Percentiles rank a stretch among this genome's conserved stretches.
Evolutionary conservation across 2,113 vertebrate species (phyloP).

Genomic region (Halcyon malimbica): DNA sequence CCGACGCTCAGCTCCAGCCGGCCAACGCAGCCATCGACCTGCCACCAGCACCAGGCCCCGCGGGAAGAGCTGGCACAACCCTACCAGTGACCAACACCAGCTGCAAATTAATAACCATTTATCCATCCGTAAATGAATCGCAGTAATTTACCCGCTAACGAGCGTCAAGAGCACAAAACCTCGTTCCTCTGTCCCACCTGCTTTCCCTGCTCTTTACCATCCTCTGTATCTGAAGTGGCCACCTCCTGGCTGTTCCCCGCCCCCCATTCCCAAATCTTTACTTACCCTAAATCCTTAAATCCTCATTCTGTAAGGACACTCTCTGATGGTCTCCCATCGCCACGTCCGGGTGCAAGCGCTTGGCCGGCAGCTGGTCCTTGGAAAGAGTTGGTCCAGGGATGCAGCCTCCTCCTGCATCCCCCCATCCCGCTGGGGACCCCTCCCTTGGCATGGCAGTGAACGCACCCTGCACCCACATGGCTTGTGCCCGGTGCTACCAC

Average conservation of each 20-base stretch:
- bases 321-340: accelerated
- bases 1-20: background rate
- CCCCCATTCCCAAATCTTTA: background rate
- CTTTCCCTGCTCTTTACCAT: background rate
- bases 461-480: background rate
- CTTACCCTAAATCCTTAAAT: background rate
- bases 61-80: background rate
- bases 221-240: accelerated
- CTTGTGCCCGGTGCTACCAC: background rate
- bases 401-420: background rate
- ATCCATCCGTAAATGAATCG: background rate
- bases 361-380: background rate
- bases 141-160: background rate
- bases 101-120: background rate
- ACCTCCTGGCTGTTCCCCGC: background rate
- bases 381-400: background rate
- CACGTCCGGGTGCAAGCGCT: background rate
- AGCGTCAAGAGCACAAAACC: accelerated
- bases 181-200: background rate
- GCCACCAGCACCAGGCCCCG: background rate
- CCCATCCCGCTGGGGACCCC: background rate
- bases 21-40: background rate
- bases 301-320: accelerated
- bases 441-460: no score
- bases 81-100: background rate